Conservation (phyloP, 1,140 invertebrate genomes). For the Pseudachorutes palmiensis region DNA sequence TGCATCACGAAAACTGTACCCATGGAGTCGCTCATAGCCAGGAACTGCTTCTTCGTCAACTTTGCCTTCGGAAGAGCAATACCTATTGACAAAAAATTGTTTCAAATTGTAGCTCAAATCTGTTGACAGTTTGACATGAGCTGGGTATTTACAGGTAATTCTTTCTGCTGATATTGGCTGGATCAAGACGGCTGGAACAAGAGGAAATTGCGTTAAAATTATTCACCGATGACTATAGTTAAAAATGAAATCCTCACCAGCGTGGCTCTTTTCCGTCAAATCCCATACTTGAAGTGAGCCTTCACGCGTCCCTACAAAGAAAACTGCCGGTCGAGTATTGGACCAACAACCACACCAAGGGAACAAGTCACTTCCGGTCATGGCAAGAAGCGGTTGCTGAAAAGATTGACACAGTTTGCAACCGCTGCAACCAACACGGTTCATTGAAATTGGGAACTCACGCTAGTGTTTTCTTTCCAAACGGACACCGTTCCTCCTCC, state of each 20-base stretch:
- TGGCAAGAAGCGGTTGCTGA: slow-evolving; percentile 25
- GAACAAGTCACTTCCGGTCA: slow-evolving; percentile 22
- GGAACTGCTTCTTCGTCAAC: slow-evolving; percentile 27
- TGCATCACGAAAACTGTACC: slow-evolving; percentile 26
- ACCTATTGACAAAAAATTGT: slow-evolving; percentile 4
- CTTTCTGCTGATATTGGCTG: slow-evolving; percentile 31
- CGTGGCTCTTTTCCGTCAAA: slow-evolving; percentile 46
- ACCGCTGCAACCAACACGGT: neutral
- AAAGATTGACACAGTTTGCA: neutral
- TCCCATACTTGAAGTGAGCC: slow-evolving; percentile 49
- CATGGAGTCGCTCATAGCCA: slow-evolving; percentile 21
- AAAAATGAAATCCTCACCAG: too few species aligned
- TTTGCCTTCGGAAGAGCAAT: slow-evolving; percentile 18
- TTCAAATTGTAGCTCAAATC: too few species aligned
- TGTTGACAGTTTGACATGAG: neutral
- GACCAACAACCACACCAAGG: slow-evolving; percentile 34
- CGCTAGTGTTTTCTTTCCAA: slow-evolving; percentile 33
- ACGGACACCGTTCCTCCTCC: slow-evolving; percentile 45
- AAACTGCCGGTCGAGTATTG: slow-evolving; percentile 40
- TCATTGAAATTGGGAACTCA: too few species aligned
- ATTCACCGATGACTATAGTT: too few species aligned
- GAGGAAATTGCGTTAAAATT: too few species aligned
- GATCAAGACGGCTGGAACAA: slow-evolving; percentile 39
- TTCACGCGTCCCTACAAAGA: slow-evolving; percentile 46
- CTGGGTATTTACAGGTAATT: slow-evolving; percentile 18